Base-by-base conservation (phyloP, 2,888 invertebrate genomes). In the Silvanus unidentatus region DNA sequence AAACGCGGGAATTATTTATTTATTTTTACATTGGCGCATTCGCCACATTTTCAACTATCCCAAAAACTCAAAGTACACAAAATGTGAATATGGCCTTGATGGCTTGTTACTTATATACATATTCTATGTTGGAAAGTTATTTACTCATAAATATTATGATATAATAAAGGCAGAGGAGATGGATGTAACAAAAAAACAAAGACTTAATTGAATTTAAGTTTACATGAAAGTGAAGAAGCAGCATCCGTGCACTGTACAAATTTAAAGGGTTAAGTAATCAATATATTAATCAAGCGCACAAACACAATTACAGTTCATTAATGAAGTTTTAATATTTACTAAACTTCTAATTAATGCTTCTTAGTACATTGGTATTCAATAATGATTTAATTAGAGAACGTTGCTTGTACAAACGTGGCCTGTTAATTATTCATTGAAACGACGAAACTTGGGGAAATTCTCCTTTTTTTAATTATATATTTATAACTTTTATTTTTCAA, bases 231-330 rank as follows among this genome's bases (percentile, higher is more conserved):
- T 58, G 62, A 52, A 46, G 50, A 50, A 52, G 53, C 45, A 48
- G 47, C 45, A 37, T 15, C 12, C 16, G n/a, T 6, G 6, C 39
- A 55, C 57, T 55, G 58, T 60, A 60, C 58, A 63, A 64, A 64
- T 63, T 62, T 59, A 57, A 62, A 62, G 66, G 66, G 67, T 65
- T 67, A 60, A 63, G 67, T 64, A 69, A 69, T 69, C 68, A 67
- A 69, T 69, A 68, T 65, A 68, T 68, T 69, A 67, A 67, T 69
- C 68, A 69, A 66, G 67, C 64, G 64, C 62, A 65, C 66, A 69
- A 69, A 69, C 69, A 68, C 69, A 68, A 68, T 69, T 68, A 68
- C 65, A 65, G 65, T 68, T 68, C 65, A 68, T 68, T 67, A 66
- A 66, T 64, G 62, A 69, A 69, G 66, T 69, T 69, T 66, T 68